Evolutionary conservation across 2,113 vertebrate genomes (phyloP).

Genomic region (Beaufortia kweichowensis): DNA sequence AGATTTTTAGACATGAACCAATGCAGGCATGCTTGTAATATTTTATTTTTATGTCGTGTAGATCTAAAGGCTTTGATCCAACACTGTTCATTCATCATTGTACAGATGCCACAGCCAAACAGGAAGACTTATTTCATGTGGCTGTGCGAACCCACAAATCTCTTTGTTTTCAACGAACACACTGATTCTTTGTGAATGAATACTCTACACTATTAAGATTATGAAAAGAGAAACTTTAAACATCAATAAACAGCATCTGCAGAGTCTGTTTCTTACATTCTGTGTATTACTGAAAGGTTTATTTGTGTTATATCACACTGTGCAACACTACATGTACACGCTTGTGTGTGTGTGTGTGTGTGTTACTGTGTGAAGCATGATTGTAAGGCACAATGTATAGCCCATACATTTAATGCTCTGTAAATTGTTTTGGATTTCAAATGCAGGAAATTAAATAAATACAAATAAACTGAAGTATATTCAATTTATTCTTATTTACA

Average conservation of each 20-base stretch:
- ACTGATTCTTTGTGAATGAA: conserved; percentile 36
- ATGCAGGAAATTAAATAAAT: too few species aligned
- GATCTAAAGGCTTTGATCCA: conserved; percentile 26
- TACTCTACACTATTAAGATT: conserved; percentile 4
- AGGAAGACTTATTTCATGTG: conserved; percentile 48
- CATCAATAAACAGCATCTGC: conserved; percentile 9
- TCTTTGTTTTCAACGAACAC: conserved; percentile 32
- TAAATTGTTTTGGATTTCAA: too few species aligned
- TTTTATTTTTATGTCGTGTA: neutral
- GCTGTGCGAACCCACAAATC: conserved; percentile 14
- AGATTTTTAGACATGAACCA: conserved; percentile 1
- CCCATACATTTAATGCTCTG: too few species aligned
- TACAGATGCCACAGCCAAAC: conserved; percentile 34
- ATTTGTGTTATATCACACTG: conserved; percentile 12
- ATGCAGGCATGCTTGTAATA: neutral
- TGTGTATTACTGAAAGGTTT: neutral
- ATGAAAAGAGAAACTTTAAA: neutral
- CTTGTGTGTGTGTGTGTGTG: neutral
- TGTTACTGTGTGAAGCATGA: neutral
- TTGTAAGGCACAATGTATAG: neutral
- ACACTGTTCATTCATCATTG: conserved; percentile 44
- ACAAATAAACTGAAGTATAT: too few species aligned
- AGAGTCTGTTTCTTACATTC: neutral
- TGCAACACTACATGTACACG: conserved; percentile 7
- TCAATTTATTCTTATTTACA: too few species aligned